Evolutionary conservation across 1,140 invertebrate genomes (phyloP).

Genomic region (Zaprionus ornatus): DNA sequence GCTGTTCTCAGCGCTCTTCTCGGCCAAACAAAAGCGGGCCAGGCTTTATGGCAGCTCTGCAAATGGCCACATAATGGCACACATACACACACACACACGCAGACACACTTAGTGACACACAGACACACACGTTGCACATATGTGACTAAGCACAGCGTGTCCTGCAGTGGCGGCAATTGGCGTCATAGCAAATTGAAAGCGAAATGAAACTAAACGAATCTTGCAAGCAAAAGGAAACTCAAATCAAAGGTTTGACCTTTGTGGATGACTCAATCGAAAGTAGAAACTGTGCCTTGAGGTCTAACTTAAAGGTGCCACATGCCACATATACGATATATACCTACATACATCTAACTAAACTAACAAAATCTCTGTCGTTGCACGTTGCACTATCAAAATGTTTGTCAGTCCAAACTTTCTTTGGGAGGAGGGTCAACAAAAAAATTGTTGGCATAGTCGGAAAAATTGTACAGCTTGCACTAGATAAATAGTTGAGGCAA

Average conservation of each 20-base stretch:
- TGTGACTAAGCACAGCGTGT: constrained; percentile 30
- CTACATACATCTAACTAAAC: constrained; percentile 11
- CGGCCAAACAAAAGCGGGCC: constrained; percentile 38
- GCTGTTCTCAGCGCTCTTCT: neutral
- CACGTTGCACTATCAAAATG: constrained; percentile 59
- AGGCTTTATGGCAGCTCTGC: constrained; percentile 41
- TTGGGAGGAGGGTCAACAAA: constrained; percentile 42
- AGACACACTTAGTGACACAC: neutral
- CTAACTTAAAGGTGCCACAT: constrained; percentile 45
- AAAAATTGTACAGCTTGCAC: constrained; percentile 5
- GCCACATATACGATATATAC: constrained; percentile 38
- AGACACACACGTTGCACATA: constrained; percentile 8
- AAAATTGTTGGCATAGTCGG: constrained; percentile 35
- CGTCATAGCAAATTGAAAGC: constrained; percentile 73
- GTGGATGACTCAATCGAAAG: constrained; percentile 71
- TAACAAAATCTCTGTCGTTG: neutral
- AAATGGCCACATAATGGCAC: constrained; percentile 47
- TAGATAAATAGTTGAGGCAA: constrained; percentile 72
- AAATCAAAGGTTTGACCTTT: constrained; percentile 64
- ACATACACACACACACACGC: constrained; percentile 29
- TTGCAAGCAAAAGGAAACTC: constrained; percentile 6
- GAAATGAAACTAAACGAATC: constrained; percentile 52
- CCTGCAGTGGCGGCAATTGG: constrained; percentile 59
- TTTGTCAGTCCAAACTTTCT: constrained; percentile 64
- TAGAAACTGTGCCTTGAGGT: constrained; percentile 2